Base-by-base conservation (phyloP, 2,113 vertebrate species). In the Urocolius indicus region DNA sequence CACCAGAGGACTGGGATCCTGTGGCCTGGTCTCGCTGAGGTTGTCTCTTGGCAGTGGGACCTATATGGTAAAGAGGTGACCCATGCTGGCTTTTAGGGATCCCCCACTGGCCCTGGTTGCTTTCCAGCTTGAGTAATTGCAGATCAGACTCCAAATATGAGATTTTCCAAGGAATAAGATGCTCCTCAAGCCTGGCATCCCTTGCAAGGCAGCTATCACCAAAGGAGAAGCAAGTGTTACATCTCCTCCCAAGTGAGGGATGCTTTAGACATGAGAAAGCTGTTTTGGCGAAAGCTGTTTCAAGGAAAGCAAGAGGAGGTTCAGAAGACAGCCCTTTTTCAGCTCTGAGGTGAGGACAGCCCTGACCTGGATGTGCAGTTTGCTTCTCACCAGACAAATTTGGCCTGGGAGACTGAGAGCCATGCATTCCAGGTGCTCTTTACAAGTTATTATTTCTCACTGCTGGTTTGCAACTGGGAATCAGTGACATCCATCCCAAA, bases 221-320 rank as follows among this genome's bases (percentile, higher is more conserved):
- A 2, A 41, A 32, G 36, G 48, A 36, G 61, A 86, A 24, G 48
- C 27, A 84, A 29, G 12, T 34, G n/a, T 15, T 45, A 20, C 1
- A 5, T 54, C 22, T 79, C 41, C 41, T 61, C 54, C 49, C 0
- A 1, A 59, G 52, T 0, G 1, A 69, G 24, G 55, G 38, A 10
- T 14, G 43, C 10, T 41, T 41, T 41, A 41, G 38, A 41, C 12
- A 41, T 5, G 22, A 21, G 10, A 91, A 57, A 51, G 7, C 5
- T 0, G 0, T 34, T 22, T 13, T 18, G 7, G 22, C 21, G 10
- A 91, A 57, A 51, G 7, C 5, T 0, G 0, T 34, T 22, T 13
- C 16, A 13, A 41, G 62, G 18, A 19, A 74, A 59, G 23, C 10
- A 49, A 54, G 11, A 27, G 9, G 4, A 49, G 2, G 41, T 81